These are phyloP conservation scores for Hypsopygia costalis DNA, from an alignment of 2,888 invertebrate genomes.

Conservation along the genomic window DNA sequence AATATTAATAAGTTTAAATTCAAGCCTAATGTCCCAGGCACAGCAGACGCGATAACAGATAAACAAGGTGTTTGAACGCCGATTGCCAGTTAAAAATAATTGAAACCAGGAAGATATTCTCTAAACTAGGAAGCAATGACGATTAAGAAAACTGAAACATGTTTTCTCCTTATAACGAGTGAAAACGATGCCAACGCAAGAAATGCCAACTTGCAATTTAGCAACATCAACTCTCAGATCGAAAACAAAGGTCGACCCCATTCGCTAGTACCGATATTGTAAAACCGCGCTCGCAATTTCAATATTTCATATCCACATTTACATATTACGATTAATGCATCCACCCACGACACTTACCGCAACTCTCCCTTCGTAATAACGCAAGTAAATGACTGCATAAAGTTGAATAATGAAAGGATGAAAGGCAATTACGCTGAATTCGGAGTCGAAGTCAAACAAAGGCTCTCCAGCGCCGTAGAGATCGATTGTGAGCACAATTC, in stretches of 20 bases:
- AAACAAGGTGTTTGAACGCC: background rate
- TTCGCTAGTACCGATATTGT: slow-evolving; percentile 41
- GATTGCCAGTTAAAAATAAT: background rate
- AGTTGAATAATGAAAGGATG: slow-evolving; percentile 79
- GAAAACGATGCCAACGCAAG: slow-evolving; percentile 9
- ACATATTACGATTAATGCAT: slow-evolving; percentile 79
- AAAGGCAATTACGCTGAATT: slow-evolving; percentile 80
- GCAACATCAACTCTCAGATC: slow-evolving; percentile 15
- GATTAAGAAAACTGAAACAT: background rate
- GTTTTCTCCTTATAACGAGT: background rate
- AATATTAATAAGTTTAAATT: too few species aligned
- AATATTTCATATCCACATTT: slow-evolving; percentile 76
- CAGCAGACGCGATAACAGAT: background rate
- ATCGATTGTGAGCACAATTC: slow-evolving; percentile 75
- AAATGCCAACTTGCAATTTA: slow-evolving; percentile 16
- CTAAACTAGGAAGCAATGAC: background rate
- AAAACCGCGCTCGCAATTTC: slow-evolving; percentile 61
- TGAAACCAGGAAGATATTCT: background rate
- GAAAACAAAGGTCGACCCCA: slow-evolving; percentile 37
- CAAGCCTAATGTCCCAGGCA: background rate
- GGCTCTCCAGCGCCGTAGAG: slow-evolving; percentile 59
- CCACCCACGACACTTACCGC: slow-evolving; percentile 72
- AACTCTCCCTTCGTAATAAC: slow-evolving; percentile 76
- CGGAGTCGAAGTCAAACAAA: slow-evolving; percentile 78
- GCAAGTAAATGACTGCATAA: slow-evolving; percentile 79